Conservation (phyloP, 2,888 invertebrate species). For the Scelioninae gen. 1 region DNA sequence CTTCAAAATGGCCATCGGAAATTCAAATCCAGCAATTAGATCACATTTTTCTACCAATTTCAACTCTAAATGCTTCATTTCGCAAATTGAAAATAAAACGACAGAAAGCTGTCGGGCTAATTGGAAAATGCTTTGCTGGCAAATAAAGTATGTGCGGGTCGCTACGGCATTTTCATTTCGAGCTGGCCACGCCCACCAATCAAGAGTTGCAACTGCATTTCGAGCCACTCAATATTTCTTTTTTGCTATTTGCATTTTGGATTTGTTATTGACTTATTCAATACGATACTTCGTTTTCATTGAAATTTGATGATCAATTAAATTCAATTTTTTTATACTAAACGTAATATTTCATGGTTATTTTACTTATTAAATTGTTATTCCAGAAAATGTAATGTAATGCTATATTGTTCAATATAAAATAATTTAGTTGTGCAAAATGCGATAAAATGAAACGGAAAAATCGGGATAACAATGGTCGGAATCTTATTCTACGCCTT, state of each 20-base stretch:
- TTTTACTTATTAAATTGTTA: no score
- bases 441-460: background rate
- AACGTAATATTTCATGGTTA: no score
- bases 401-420: background rate
- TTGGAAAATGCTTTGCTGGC: no score
- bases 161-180: slow-evolving; percentile 41
- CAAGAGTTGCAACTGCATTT: slow-evolving; percentile 10
- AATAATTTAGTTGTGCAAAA: background rate
- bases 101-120: no score
- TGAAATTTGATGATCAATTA: no score
- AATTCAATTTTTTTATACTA: background rate
- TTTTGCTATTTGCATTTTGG: background rate
- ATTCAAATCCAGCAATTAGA: slow-evolving; percentile 18
- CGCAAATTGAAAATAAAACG: background rate
- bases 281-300: no score
- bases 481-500: slow-evolving; percentile 6
- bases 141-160: no score
- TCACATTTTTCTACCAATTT: background rate
- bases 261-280: background rate
- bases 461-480: background rate
- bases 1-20: slow-evolving; percentile 10
- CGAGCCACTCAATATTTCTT: no score
- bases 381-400: no score
- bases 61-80: background rate
- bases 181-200: slow-evolving; percentile 55